phyloP scores from a whole-genome alignment of 2,888 invertebrate genomes.

The Synanthedon vespiformis region DNA sequence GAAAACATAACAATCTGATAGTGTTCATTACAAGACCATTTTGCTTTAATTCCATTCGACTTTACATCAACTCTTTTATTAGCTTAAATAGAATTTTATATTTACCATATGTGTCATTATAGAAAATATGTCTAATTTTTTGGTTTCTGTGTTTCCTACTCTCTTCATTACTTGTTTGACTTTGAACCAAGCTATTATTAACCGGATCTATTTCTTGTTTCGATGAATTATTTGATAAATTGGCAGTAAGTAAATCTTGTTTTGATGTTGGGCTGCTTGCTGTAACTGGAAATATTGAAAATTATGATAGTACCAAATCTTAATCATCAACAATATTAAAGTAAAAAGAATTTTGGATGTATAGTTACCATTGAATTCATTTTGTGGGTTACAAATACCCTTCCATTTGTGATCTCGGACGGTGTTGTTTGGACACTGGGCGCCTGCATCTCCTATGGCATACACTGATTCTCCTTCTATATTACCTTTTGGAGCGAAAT shows the following conservation, averaged over 20 bases:
- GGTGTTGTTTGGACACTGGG: conserved; percentile 35
- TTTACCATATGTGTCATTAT: conserved; percentile 29
- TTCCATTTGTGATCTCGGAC: conserved; percentile 22
- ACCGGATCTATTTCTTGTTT: conserved; percentile 40
- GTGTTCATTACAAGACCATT: no score
- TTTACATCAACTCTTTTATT: background rate
- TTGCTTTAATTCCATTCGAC: background rate
- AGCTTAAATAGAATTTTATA: no score
- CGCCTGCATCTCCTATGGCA: conserved; percentile 40
- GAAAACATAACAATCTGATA: no score
- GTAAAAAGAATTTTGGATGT: no score
- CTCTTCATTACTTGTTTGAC: conserved; percentile 15
- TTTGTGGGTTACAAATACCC: conserved; percentile 26
- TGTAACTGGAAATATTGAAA: background rate
- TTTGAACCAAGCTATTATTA: conserved; percentile 26
- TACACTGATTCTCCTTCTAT: conserved; percentile 41
- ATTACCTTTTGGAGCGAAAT: conserved; percentile 54
- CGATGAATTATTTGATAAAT: conserved; percentile 35
- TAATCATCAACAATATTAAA: background rate
- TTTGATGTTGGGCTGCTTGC: background rate
- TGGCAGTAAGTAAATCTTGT: conserved; percentile 32
- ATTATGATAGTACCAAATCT: background rate
- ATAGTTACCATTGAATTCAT: background rate
- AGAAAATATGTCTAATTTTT: conserved; percentile 31
- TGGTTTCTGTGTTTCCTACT: conserved; percentile 24